Evolutionary conservation across 1,140 invertebrate species (phyloP).

Genomic region (Babylonia areolata): DNA sequence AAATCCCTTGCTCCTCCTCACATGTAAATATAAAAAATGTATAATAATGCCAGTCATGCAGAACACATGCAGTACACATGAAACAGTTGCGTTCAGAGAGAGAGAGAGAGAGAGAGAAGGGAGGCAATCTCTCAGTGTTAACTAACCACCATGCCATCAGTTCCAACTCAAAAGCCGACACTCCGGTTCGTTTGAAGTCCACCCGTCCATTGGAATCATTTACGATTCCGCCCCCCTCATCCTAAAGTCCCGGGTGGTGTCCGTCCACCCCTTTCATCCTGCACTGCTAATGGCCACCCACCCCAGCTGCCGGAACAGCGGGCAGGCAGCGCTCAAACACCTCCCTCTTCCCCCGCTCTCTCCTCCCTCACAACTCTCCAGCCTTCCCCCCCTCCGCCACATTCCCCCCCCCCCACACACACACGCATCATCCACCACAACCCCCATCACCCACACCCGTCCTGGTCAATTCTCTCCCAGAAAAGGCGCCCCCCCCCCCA

Average conservation of each 20-base stretch:
- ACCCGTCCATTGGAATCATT: too few relatives aligned
- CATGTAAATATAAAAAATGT: too few relatives aligned
- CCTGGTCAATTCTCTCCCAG: too few relatives aligned
- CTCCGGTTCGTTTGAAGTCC: too few relatives aligned
- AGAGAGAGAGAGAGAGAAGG: slow-evolving; percentile 13
- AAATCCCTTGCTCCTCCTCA: too few relatives aligned
- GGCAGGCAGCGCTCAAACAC: not conserved
- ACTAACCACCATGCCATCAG: too few relatives aligned
- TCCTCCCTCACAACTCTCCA: not conserved
- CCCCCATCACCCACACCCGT: not conserved
- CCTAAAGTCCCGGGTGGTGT: too few relatives aligned
- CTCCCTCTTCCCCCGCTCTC: not conserved
- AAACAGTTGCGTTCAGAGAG: not conserved
- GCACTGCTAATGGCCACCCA: not conserved
- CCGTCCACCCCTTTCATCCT: not conserved
- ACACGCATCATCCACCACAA: not conserved
- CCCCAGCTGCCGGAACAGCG: not conserved
- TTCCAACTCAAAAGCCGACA: too few relatives aligned
- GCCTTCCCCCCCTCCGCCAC: not conserved
- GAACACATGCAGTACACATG: too few relatives aligned
- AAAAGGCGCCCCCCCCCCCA: not conserved
- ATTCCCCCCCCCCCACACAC: not conserved
- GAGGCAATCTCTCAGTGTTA: too few relatives aligned
- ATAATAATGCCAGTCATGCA: too few relatives aligned
- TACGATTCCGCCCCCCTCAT: too few relatives aligned